A percentile compares a stretch with the other conserved stretches of the same genome.
Evolutionary conservation across 2,797 vertebrate species (phyloP).

Genomic region (Labroides dimidiatus): DNA sequence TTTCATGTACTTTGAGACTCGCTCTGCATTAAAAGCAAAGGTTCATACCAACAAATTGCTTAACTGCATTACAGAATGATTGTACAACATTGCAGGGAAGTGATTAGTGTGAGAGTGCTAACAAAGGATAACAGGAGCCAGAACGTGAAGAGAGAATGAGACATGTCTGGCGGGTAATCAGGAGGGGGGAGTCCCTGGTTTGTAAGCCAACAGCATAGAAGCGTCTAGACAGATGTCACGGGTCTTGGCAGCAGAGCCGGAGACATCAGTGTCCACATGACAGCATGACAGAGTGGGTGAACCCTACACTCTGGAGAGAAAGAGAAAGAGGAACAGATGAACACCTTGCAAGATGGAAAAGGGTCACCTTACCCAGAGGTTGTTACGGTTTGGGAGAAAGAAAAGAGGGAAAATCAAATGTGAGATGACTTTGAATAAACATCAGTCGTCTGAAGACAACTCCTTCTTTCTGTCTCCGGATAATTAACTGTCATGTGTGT

Average conservation of each 20-base stretch:
- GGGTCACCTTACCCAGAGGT: conserved; percentile 48
- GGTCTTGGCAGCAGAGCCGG: conserved; percentile 49
- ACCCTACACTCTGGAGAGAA: conserved; percentile 29
- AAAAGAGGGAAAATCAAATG: conserved; percentile 13
- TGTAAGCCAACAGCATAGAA: conserved; percentile 39
- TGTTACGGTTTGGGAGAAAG: conserved; percentile 13
- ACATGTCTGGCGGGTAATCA: conserved; percentile 27
- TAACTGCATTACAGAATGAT: too few relatives aligned
- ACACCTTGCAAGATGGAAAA: conserved; percentile 26
- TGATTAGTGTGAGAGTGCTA: conserved; percentile 3
- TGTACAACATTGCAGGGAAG: background rate
- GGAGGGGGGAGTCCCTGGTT: conserved; percentile 31
- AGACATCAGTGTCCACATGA: conserved; percentile 60
- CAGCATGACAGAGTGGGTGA: conserved; percentile 49
- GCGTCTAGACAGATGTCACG: conserved; percentile 60
- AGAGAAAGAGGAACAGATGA: conserved; percentile 11
- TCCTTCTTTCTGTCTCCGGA: conserved; percentile 59
- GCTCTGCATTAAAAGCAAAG: too few relatives aligned
- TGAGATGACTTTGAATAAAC: conserved; percentile 53
- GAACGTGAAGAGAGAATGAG: background rate
- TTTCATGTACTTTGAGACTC: too few relatives aligned
- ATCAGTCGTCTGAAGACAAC: conserved; percentile 48
- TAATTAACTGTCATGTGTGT: conserved; percentile 67
- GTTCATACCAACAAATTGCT: too few relatives aligned
- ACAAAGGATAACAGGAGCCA: background rate